Evolutionary conservation across 2,888 invertebrate species (phyloP), one percentile per base, ranked within the genome.

Genomic region (Prenolepis imparis): DNA sequence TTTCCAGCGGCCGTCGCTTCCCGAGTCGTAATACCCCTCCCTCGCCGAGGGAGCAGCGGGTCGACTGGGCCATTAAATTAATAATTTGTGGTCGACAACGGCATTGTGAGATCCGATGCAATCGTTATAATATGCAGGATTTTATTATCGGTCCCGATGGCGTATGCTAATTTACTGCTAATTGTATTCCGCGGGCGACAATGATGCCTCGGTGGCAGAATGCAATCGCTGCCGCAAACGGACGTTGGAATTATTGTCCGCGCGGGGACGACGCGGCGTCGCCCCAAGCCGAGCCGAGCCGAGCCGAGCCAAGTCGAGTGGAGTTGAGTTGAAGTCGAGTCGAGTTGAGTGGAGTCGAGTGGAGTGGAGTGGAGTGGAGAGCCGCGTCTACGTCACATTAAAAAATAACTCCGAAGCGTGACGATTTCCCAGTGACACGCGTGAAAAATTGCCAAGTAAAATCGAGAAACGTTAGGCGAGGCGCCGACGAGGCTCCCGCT

Each of bases 101-200:
- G 91, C 92, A 94, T 93, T 94, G 94, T 94, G 93, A 93, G 93
- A 93, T 93, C 93, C 91, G 91, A 94, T 92, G 94, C 93, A 94
- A 94, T 94, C 94, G 93, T 94, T 94, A 93, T 94, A 94, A 94
- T 93, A 93, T 93, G 92, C 90, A 89, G 91, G 92, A 94, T 94
- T 94, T 94, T 94, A 94, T 94, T 94, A 94, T 94, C 93, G 93
- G 89, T 87, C 87, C 91, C 92, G 90, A 91, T 91, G 90, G 90
- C 91, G 90, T 92, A 94, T 93, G 94, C 92, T 94, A 94, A 94
- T 95, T 95, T 94, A 95, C 94, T 94, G 94, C 94, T 94, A 95
- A 95, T 94, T 94, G 94, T 94, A 93, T 94, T 94, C 93, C 93
- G 90, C 92, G 86, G 89, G 92, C 92, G 92, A 93, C 94, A 93